These are phyloP conservation scores for Halcyon malimbica DNA, from an alignment of 2,113 vertebrate genomes.

Conservation along the genomic window DNA sequence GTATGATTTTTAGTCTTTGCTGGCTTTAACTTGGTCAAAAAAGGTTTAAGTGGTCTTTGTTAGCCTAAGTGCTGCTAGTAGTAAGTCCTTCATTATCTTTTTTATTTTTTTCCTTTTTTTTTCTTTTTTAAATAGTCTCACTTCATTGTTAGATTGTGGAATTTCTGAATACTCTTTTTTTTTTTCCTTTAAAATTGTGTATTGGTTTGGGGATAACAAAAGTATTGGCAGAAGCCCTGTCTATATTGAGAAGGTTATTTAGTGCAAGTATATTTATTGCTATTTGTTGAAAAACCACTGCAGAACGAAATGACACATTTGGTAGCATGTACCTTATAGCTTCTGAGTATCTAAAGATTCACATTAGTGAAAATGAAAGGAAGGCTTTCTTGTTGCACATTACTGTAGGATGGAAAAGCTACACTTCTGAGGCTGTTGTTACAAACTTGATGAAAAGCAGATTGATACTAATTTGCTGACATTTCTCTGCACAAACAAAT, in stretches of 20 bases:
- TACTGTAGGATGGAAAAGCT: not conserved
- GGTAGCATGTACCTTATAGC: not conserved
- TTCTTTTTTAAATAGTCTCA: not conserved
- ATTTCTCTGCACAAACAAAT: not conserved
- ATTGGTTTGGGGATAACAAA: not conserved
- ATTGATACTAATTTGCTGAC: not conserved
- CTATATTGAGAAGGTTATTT: not conserved
- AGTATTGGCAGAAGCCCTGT: not conserved
- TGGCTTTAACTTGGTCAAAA: not conserved
- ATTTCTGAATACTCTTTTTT: not conserved
- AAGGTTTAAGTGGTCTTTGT: not conserved
- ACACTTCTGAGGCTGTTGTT: not conserved
- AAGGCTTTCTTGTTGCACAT: not conserved
- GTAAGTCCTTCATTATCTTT: not conserved
- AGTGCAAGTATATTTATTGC: not conserved
- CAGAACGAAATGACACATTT: not conserved
- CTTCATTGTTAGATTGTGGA: not conserved
- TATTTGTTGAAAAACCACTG: not conserved
- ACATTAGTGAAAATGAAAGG: not conserved
- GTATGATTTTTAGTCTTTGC: not conserved
- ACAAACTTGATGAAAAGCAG: not conserved
- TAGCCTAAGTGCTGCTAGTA: not conserved
- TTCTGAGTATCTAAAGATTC: not conserved
- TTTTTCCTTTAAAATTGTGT: not conserved
- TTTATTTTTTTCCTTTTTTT: too few relatives aligned